phyloP scores from a whole-genome alignment of 2,888 invertebrate genomes.

The Entomobrya multifasciata region DNA sequence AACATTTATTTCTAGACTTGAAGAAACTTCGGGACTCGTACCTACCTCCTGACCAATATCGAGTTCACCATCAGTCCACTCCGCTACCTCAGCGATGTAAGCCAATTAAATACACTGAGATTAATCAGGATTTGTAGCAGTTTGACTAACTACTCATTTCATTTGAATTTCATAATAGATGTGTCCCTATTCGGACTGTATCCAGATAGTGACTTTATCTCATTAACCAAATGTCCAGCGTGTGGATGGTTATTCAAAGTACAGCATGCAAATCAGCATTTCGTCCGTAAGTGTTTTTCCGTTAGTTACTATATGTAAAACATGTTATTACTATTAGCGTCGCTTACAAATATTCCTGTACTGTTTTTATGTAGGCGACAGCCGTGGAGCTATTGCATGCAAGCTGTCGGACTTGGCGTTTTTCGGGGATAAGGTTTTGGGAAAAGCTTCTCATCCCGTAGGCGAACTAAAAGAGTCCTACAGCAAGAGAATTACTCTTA shows the following conservation, averaged over 20 bases:
- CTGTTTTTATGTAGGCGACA: conserved; percentile 51
- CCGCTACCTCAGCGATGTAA: conserved; percentile 72
- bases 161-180: conserved; percentile 49
- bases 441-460: conserved; percentile 61
- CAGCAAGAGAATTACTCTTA: conserved; percentile 60
- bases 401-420: conserved; percentile 65
- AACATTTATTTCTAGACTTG: conserved; percentile 36
- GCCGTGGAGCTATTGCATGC: conserved; percentile 62
- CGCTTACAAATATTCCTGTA: not conserved
- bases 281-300: conserved; percentile 68
- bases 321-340: not conserved
- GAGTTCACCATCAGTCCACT: conserved; percentile 48
- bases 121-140: no score
- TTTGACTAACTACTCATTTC: not conserved
- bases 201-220: conserved; percentile 75
- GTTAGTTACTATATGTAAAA: not conserved
- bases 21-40: conserved; percentile 48
- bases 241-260: conserved; percentile 76
- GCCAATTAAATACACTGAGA: not conserved
- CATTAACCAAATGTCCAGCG: conserved; percentile 76
- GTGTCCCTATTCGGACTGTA: conserved; percentile 74
- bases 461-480: conserved; percentile 66
- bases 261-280: conserved; percentile 76
- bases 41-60: conserved; percentile 62
- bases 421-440: conserved; percentile 54